Base-by-base conservation (phyloP, 2,888 invertebrate genomes). In the Epinotia brunnichana region DNA sequence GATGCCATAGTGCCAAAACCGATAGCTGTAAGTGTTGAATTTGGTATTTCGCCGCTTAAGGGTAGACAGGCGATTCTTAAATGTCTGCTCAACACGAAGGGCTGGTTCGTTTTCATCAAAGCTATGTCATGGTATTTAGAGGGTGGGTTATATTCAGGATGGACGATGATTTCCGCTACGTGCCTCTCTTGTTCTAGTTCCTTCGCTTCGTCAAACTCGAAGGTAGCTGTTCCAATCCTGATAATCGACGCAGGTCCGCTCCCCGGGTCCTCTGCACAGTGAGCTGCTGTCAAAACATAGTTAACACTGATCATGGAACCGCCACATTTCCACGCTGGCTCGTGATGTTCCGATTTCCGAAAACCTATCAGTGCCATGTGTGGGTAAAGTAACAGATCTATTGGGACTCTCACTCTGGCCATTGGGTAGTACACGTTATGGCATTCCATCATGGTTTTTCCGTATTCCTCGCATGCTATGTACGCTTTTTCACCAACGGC, bases 101-200 rank as follows among this genome's bases (percentile, higher is more conserved):
- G 83, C 17, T 83, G 78, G 9, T 91, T 87, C 51, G 96, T 86
- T 81, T 90, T 93, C 76, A 96, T 89, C 11, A 96, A 81, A 0
- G 95, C 96, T 69, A 96, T 95, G 77, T 96, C 96, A 79, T 96
- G 93, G 64, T 92, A 94, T 77, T 94, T 94, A 0, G 94, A 91
- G 0, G 95, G 94, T 0, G 94, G 88, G 54, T 89, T 90, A 80
- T 95, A 95, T 1, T 88, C 83, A 0, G 95, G 95, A 84, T 96
- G 95, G 0, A 85, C 77, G 0, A 94, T 82, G 0, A 91, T 85
- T 39, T 90, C 79, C 0, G 83, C 84, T 1, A 95, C 84, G 3
- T 80, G 76, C 69, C 94, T 88, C 57, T 94, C 94, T 79, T 95
- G 94, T 2, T 93, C 90, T n/a, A 92, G 75, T 59, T 91, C 93